phyloP scores from a whole-genome alignment of 2,797 vertebrate species.

The Zenarchopterus dispar region DNA sequence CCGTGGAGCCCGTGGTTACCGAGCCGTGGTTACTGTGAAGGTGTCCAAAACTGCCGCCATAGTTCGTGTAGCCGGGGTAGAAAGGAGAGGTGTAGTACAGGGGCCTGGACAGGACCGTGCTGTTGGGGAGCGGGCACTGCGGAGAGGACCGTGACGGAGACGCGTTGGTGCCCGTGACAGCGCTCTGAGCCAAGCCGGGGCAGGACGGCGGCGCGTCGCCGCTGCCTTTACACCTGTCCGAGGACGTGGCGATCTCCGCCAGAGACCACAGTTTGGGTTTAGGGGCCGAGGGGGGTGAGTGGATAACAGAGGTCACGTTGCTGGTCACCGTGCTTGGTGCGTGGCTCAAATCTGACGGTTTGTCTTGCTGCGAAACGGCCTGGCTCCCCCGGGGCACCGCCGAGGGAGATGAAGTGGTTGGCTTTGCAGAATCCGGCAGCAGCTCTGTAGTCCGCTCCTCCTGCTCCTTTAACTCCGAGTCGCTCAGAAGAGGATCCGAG shows the following conservation, averaged over 20 bases:
- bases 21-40: slow-evolving; percentile 90
- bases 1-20: slow-evolving; percentile 79
- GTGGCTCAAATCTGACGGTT: slow-evolving; percentile 79
- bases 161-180: slow-evolving; percentile 79
- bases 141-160: slow-evolving; percentile 81
- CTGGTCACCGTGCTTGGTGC: slow-evolving; percentile 71
- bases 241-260: slow-evolving; percentile 96
- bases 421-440: slow-evolving; percentile 78
- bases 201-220: slow-evolving; percentile 69
- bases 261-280: slow-evolving; percentile 98
- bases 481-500: slow-evolving; percentile 86
- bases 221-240: slow-evolving; percentile 92
- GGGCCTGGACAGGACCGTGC: slow-evolving; percentile 92
- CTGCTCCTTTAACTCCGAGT: slow-evolving; percentile 92
- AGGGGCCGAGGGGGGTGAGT: slow-evolving; percentile 88
- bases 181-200: slow-evolving; percentile 76
- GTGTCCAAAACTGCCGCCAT: slow-evolving; percentile 94
- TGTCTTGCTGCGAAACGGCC: slow-evolving; percentile 77
- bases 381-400: slow-evolving; percentile 79
- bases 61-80: slow-evolving; percentile 99
- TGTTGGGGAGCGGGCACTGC: slow-evolving; percentile 90
- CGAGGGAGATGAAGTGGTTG: slow-evolving; percentile 84
- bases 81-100: slow-evolving; percentile 97
- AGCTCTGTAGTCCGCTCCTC: slow-evolving; percentile 85
- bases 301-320: slow-evolving; percentile 92